These are phyloP conservation scores for Bovichtus diacanthus DNA, from an alignment of 2,797 vertebrate species.

Conservation along the genomic window DNA sequence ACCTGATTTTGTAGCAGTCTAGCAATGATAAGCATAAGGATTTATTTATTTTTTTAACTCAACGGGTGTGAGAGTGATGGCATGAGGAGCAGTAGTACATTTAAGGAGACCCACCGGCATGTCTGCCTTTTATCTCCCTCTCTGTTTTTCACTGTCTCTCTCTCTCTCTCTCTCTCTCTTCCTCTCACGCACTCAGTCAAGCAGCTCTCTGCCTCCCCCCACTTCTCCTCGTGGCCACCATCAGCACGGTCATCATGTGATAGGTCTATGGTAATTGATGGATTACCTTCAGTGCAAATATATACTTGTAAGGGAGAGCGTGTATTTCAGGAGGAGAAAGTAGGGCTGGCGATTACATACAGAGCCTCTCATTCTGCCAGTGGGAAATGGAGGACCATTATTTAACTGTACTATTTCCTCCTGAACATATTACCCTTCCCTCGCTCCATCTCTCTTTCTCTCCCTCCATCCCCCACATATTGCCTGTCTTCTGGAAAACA, in stretches of 20 bases:
- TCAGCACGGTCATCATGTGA: slow-evolving; percentile 87
- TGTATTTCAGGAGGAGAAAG: slow-evolving; percentile 81
- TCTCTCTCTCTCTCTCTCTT: slow-evolving; percentile 10
- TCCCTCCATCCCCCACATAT: slow-evolving; percentile 78
- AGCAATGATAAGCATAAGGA: slow-evolving; percentile 32
- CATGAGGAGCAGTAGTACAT: slow-evolving; percentile 51
- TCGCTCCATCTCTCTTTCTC: slow-evolving; percentile 66
- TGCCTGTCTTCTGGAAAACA: slow-evolving; percentile 85
- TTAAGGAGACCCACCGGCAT: slow-evolving; percentile 54
- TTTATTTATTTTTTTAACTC: slow-evolving; percentile 23
- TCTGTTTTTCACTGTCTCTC: slow-evolving; percentile 14
- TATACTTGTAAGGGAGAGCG: slow-evolving; percentile 84
- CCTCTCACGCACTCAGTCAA: slow-evolving; percentile 39
- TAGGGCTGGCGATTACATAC: slow-evolving; percentile 75
- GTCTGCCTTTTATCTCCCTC: slow-evolving; percentile 58
- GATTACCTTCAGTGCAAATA: slow-evolving; percentile 88
- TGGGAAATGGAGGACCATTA: slow-evolving; percentile 87
- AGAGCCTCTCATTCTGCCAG: slow-evolving; percentile 79
- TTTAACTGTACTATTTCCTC: slow-evolving; percentile 89
- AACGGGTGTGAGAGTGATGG: slow-evolving; percentile 41
- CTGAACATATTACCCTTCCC: slow-evolving; percentile 85
- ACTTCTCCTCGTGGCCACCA: slow-evolving; percentile 72
- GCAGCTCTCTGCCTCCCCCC: slow-evolving; percentile 30
- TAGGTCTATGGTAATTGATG: slow-evolving; percentile 88
- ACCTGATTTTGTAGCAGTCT: slow-evolving; percentile 28